Evolutionary conservation across 2,888 invertebrate genomes (phyloP).

Genomic region (Mellilla xanthometata): DNA sequence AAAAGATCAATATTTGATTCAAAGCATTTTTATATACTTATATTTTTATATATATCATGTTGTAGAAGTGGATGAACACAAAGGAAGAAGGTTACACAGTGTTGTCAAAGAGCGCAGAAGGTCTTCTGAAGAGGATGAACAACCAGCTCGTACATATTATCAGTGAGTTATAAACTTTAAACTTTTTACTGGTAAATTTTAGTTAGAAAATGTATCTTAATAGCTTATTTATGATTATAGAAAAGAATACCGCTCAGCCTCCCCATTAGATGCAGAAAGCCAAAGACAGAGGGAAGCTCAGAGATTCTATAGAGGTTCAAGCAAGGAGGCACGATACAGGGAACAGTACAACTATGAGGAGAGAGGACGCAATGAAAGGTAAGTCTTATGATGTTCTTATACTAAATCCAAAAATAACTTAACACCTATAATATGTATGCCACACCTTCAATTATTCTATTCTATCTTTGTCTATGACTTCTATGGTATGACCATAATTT

Average conservation of each 20-base stretch:
- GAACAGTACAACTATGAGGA: slow-evolving; percentile 59
- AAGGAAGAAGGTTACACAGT: slow-evolving; percentile 64
- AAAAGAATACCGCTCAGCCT: slow-evolving; percentile 59
- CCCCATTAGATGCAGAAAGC: slow-evolving; percentile 54
- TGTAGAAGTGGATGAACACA: slow-evolving; percentile 39
- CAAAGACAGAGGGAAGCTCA: slow-evolving; percentile 66
- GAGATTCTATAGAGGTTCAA: slow-evolving; percentile 71
- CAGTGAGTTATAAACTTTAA: slow-evolving; percentile 53
- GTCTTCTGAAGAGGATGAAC: slow-evolving; percentile 57
- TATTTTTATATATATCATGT: too few species aligned
- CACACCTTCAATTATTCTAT: too few species aligned
- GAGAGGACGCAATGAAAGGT: slow-evolving; percentile 58
- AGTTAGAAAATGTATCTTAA: too few species aligned
- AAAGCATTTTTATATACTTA: too few species aligned
- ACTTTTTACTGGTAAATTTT: too few species aligned
- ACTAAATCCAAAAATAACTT: too few species aligned
- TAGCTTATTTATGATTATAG: slow-evolving; percentile 41
- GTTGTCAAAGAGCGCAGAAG: slow-evolving; percentile 68
- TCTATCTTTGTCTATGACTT: too few species aligned
- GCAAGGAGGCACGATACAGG: slow-evolving; percentile 60
- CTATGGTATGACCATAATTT: too few species aligned
- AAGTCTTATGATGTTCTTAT: slow-evolving; percentile 13
- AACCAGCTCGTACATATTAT: slow-evolving; percentile 67
- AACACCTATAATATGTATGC: slow-evolving; percentile 18
- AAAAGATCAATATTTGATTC: too few species aligned